A percentile compares a stretch with the other conserved stretches of the same genome.
These are phyloP conservation scores for Hoplostethus atlanticus DNA, from an alignment of 2,797 vertebrate genomes.

Conservation along the genomic window DNA sequence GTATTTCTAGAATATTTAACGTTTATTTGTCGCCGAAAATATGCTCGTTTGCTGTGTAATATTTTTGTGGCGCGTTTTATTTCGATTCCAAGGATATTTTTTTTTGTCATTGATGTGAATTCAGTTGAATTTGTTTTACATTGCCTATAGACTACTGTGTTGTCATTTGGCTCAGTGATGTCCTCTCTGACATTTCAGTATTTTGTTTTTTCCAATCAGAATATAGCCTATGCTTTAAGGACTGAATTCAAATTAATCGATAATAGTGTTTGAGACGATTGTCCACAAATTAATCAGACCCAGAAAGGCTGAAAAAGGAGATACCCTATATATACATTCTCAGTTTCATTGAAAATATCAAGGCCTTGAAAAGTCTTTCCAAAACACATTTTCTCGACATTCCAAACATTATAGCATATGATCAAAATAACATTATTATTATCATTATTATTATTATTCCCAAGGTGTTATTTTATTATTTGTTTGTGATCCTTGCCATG, in stretches of 20 bases:
- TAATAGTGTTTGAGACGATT: constrained; percentile 42
- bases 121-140: constrained; percentile 23
- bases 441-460: constrained; percentile 42
- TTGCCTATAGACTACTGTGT: constrained; percentile 26
- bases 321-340: constrained; percentile 19
- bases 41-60: constrained; percentile 55
- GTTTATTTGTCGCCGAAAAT: constrained; percentile 60
- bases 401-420: constrained; percentile 65
- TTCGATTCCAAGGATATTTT: constrained; percentile 17
- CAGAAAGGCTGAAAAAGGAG: constrained; percentile 22
- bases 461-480: constrained; percentile 33
- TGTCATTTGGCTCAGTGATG: constrained; percentile 23
- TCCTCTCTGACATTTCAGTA: constrained; percentile 40
- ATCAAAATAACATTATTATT: constrained; percentile 64
- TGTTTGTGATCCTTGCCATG: constrained; percentile 49
- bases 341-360: constrained; percentile 28
- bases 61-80: constrained; percentile 24
- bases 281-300: constrained; percentile 43
- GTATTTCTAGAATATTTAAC: constrained; percentile 77
- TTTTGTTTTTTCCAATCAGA: constrained; percentile 49
- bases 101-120: constrained; percentile 34
- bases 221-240: constrained; percentile 46
- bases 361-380: constrained; percentile 43
- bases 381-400: constrained; percentile 49
- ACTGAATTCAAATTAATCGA: constrained; percentile 50